phyloP scores from a whole-genome alignment of 2,113 vertebrate genomes.

The Ondatra zibethicus region DNA sequence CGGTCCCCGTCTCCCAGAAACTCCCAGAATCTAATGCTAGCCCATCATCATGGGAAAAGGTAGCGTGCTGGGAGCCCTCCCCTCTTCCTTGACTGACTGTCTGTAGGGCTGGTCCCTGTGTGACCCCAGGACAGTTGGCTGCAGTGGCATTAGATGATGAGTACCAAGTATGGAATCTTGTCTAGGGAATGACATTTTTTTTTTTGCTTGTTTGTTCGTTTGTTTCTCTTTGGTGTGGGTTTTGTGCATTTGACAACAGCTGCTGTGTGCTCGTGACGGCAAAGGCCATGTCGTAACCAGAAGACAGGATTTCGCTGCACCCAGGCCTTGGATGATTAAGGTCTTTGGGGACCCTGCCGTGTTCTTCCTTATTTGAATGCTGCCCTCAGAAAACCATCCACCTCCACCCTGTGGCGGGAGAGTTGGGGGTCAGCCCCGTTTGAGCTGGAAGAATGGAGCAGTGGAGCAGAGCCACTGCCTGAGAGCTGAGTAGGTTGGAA shows the following conservation, averaged over 20 bases:
- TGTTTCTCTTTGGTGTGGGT: background rate
- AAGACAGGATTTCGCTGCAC: background rate
- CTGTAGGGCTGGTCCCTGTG: background rate
- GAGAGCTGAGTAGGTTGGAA: accelerated
- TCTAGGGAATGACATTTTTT: background rate
- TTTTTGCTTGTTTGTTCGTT: background rate
- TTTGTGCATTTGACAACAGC: too few relatives aligned
- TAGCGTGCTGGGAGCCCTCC: background rate
- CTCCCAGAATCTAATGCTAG: background rate
- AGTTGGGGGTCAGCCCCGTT: accelerated
- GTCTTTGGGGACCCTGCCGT: too few relatives aligned
- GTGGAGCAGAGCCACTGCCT: accelerated
- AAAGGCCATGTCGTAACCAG: background rate
- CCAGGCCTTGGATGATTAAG: too few relatives aligned
- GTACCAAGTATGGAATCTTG: background rate
- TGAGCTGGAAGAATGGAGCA: too few relatives aligned
- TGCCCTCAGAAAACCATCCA: background rate
- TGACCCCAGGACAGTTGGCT: background rate
- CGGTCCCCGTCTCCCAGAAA: background rate
- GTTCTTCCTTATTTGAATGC: background rate
- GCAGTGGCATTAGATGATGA: too few relatives aligned
- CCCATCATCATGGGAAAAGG: background rate
- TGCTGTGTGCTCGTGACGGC: background rate
- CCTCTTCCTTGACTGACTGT: background rate
- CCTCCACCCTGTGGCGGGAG: accelerated